Percentiles rank a stretch among this genome's conserved stretches.
These are phyloP conservation scores for Catocala sponsa DNA, from an alignment of 2,888 invertebrate species.

Conservation along the genomic window DNA sequence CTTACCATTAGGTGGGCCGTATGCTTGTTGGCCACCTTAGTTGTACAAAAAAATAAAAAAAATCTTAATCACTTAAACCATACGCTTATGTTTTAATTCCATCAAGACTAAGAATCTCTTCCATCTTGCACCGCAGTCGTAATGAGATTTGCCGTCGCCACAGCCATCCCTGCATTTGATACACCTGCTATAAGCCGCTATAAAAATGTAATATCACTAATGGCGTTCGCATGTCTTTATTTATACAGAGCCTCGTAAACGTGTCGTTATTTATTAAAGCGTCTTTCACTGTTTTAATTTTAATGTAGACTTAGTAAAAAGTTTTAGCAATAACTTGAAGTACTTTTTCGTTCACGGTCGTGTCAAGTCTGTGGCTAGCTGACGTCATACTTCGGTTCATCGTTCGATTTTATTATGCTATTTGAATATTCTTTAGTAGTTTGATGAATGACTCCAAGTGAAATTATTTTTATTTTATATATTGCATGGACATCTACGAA, in stretches of 20 bases:
- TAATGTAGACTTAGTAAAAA: conserved; percentile 43
- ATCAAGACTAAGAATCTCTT: conserved; percentile 1
- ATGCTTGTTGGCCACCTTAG: too few species aligned
- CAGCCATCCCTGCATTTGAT: conserved; percentile 65
- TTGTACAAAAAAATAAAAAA: too few species aligned
- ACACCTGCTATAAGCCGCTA: conserved; percentile 70
- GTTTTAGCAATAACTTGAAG: conserved; percentile 33
- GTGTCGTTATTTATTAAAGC: conserved; percentile 69
- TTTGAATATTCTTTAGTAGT: background rate
- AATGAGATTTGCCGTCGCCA: conserved; percentile 70
- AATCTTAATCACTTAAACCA: too few species aligned
- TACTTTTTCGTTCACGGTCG: conserved; percentile 25
- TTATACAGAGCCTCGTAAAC: conserved; percentile 79
- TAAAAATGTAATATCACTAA: conserved; percentile 83
- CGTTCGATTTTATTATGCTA: background rate
- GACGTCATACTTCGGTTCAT: background rate
- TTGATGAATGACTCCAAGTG: background rate
- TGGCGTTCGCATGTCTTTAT: conserved; percentile 83
- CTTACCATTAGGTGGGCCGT: too few species aligned
- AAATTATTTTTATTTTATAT: background rate
- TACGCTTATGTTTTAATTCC: too few species aligned
- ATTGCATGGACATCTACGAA: too few species aligned
- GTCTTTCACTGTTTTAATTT: conserved; percentile 72
- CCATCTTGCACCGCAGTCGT: conserved; percentile 44
- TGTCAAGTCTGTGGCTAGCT: conserved; percentile 1